These are phyloP conservation scores for Gortyna flavago DNA, from an alignment of 2,888 invertebrate genomes.

Conservation along the genomic window DNA sequence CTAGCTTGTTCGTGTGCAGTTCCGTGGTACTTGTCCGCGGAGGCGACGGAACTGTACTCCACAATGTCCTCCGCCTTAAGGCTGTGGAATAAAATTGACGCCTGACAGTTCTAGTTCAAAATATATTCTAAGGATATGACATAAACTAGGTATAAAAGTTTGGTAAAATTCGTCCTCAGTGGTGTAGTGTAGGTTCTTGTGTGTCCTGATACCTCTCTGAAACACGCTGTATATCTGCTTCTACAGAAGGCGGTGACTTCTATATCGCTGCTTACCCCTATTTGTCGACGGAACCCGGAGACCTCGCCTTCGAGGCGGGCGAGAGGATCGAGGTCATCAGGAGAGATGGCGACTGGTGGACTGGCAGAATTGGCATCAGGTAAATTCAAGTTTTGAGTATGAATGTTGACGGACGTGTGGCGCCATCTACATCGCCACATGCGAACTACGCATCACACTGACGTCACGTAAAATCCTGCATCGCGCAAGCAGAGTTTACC, in stretches of 20 bases:
- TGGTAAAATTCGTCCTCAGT: too few relatives aligned
- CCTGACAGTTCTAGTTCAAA: too few relatives aligned
- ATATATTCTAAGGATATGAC: too few relatives aligned
- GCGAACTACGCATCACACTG: neutral
- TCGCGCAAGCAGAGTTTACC: neutral
- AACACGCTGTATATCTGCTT: neutral
- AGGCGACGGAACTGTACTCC: too few relatives aligned
- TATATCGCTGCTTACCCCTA: conserved; percentile 97
- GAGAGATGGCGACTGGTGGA: conserved; percentile 99
- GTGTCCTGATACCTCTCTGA: neutral
- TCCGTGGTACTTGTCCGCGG: too few relatives aligned
- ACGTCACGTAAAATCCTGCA: neutral
- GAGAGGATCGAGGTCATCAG: conserved; percentile 96
- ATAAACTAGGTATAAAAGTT: too few relatives aligned
- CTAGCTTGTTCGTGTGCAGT: too few relatives aligned
- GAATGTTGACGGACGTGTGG: neutral
- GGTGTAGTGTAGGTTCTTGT: too few relatives aligned
- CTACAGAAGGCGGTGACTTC: conserved; percentile 91
- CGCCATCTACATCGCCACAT: too few relatives aligned
- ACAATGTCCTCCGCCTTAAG: too few relatives aligned
- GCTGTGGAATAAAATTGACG: too few relatives aligned
- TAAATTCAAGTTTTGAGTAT: conserved; percentile 52
- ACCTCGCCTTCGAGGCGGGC: conserved; percentile 96
- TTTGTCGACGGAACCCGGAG: conserved; percentile 96
- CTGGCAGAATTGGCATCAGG: conserved; percentile 95